phyloP scores from a whole-genome alignment of 2,888 invertebrate species.

The Brachynemurus nebulosus region DNA sequence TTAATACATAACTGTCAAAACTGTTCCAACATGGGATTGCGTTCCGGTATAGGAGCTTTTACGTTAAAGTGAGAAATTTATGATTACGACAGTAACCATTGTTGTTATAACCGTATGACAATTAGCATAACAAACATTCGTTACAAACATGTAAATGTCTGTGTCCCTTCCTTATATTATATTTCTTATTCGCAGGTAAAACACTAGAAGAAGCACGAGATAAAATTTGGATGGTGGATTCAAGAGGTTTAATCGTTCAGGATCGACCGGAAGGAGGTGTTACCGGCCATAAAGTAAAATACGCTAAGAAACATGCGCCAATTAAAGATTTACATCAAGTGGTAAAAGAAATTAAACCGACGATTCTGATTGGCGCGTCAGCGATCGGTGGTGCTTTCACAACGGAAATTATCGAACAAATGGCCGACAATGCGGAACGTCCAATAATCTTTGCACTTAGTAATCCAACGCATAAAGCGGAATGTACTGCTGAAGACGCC shows the following conservation, averaged over 20 bases:
- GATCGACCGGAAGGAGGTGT: constrained; percentile 71
- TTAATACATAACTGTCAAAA: no score
- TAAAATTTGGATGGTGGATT: constrained; percentile 88
- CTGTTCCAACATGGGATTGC: no score
- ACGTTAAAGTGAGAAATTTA: no score
- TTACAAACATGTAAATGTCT: neutral
- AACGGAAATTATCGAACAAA: constrained; percentile 64
- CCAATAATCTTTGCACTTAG: constrained; percentile 97
- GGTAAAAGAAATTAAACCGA: constrained; percentile 68
- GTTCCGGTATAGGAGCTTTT: no score
- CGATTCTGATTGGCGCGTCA: constrained; percentile 85
- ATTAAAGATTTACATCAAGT: constrained; percentile 69
- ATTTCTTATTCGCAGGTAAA: neutral
- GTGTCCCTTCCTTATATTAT: neutral
- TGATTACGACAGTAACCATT: no score
- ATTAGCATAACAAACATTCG: no score
- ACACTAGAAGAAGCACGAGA: neutral
- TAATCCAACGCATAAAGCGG: constrained; percentile 96
- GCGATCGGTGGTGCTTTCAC: constrained; percentile 93
- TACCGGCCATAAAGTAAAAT: constrained; percentile 64
- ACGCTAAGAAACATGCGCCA: constrained; percentile 64
- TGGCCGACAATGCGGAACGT: constrained; percentile 68
- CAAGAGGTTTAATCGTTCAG: constrained; percentile 84
- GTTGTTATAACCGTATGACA: no score
- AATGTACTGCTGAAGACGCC: constrained; percentile 95